Evolutionary conservation across 1,140 invertebrate species (phyloP).

Genomic region (Venustaconcha ellipsiformis): DNA sequence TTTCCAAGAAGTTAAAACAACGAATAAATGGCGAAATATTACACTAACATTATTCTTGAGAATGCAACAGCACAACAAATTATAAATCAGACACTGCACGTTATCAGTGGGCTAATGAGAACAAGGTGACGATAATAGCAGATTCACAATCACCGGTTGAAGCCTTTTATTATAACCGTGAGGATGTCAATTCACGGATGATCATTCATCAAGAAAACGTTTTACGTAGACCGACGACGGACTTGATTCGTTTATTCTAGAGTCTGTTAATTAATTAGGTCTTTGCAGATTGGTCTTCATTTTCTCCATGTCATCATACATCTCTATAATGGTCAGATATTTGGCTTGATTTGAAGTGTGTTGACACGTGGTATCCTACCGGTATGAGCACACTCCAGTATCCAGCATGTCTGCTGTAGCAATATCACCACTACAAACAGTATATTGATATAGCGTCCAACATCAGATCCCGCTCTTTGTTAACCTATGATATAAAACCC

Average conservation of each 20-base stretch:
- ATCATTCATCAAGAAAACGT: background rate
- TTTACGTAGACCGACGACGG: constrained; percentile 6
- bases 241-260: constrained; percentile 8
- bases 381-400: too few relatives aligned
- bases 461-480: too few relatives aligned
- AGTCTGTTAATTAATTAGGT: too few relatives aligned
- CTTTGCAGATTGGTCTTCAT: too few relatives aligned
- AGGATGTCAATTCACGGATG: constrained; percentile 9
- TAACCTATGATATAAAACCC: too few relatives aligned
- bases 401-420: too few relatives aligned
- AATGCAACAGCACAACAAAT: background rate
- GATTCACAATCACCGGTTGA: background rate
- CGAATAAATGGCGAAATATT: background rate
- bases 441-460: too few relatives aligned
- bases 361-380: too few relatives aligned
- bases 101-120: constrained; percentile 4
- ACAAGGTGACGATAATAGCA: background rate
- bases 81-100: background rate
- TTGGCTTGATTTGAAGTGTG: too few relatives aligned
- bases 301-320: too few relatives aligned
- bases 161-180: background rate
- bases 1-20: constrained; percentile 1
- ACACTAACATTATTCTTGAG: background rate
- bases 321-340: too few relatives aligned
- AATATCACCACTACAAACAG: too few relatives aligned